phyloP scores from a whole-genome alignment of 37 sponge, comb jelly and placozoan genomes.

The Ephydatia muelleri region DNA sequence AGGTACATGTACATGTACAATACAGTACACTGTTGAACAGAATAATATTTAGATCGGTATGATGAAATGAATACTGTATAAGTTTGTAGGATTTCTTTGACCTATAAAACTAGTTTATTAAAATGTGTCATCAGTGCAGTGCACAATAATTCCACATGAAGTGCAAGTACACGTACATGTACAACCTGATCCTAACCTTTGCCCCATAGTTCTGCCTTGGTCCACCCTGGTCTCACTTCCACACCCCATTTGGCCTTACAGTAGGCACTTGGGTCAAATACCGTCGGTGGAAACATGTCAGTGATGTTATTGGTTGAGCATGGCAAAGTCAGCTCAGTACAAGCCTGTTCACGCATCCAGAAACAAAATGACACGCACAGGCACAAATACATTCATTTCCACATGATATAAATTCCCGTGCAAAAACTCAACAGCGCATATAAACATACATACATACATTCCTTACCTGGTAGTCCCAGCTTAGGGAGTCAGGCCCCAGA shows the following conservation, averaged over 20 bases:
- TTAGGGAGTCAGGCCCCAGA: slow-evolving; percentile 57
- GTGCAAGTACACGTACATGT: too few species aligned
- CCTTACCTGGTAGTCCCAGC: slow-evolving; percentile 85
- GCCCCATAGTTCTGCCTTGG: slow-evolving; percentile 62
- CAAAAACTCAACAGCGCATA: neutral
- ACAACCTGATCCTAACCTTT: slow-evolving; percentile 30
- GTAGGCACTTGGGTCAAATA: slow-evolving; percentile 41
- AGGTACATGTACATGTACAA: too few species aligned
- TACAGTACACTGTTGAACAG: neutral
- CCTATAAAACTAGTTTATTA: too few species aligned
- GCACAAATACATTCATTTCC: neutral
- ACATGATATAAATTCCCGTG: neutral
- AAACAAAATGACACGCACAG: neutral
- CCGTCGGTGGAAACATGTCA: slow-evolving; percentile 87
- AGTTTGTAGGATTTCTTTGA: too few species aligned
- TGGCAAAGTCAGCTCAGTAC: slow-evolving; percentile 78
- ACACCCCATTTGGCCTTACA: slow-evolving; percentile 56
- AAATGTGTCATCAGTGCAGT: too few species aligned
- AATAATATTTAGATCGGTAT: too few species aligned
- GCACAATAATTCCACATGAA: too few species aligned
- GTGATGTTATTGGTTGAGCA: slow-evolving; percentile 76
- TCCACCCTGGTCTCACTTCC: slow-evolving; percentile 41
- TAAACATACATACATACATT: neutral
- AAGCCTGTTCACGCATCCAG: slow-evolving; percentile 49
- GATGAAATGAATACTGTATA: too few species aligned